Evolutionary conservation across 2,888 invertebrate genomes (phyloP).

Genomic region (Limnephilus marmoratus): DNA sequence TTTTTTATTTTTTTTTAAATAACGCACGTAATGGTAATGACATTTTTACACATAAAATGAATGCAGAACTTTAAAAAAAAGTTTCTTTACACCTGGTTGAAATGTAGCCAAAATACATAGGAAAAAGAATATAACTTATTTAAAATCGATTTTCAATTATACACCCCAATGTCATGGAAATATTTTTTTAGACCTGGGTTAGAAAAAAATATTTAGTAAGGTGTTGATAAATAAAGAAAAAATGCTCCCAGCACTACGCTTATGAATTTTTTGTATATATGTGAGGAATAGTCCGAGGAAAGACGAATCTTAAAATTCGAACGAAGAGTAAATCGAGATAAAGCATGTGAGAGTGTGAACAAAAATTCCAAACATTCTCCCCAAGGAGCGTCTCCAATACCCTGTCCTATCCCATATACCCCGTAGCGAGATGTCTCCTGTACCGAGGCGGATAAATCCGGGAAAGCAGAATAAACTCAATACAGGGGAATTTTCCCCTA

Average conservation of each 20-base stretch:
- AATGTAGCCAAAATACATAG: too few relatives aligned
- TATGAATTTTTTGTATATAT: too few relatives aligned
- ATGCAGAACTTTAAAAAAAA: too few relatives aligned
- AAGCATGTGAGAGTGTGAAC: neutral
- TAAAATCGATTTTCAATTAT: too few relatives aligned
- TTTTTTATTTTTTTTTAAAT: too few relatives aligned
- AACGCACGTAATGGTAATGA: too few relatives aligned
- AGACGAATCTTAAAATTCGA: neutral
- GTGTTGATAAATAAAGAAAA: neutral
- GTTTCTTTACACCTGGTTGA: too few relatives aligned
- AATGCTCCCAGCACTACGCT: too few relatives aligned
- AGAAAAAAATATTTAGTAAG: neutral
- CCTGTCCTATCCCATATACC: too few relatives aligned
- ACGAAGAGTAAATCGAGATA: conserved; percentile 17
- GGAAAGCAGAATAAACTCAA: conserved; percentile 20
- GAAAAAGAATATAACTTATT: too few relatives aligned
- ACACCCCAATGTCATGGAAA: too few relatives aligned
- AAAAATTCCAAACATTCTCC: conserved; percentile 46
- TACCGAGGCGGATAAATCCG: conserved; percentile 26
- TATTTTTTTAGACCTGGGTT: neutral
- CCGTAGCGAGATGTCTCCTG: neutral
- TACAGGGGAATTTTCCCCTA: conserved; percentile 11
- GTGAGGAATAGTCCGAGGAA: neutral
- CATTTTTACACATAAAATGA: too few relatives aligned
- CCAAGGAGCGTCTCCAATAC: conserved; percentile 10